Evolutionary conservation across 2,113 vertebrate genomes (phyloP).

Genomic region (Formicarius rufipectus): DNA sequence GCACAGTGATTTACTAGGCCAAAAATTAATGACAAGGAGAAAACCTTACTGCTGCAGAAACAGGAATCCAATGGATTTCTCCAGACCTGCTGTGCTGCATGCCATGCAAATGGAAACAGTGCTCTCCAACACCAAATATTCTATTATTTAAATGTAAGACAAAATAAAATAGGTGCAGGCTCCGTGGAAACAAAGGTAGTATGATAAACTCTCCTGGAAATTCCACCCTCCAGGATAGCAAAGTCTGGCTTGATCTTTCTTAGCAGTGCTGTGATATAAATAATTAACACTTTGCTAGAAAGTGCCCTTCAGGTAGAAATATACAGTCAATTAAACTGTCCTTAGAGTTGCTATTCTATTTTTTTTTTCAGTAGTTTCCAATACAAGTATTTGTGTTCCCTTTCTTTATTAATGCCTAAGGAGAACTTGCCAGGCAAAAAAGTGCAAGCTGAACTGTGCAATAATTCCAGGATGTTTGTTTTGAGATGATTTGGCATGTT

Average conservation of each 20-base stretch:
- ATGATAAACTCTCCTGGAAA: neutral
- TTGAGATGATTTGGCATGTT: neutral
- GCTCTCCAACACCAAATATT: neutral
- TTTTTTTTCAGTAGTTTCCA: neutral
- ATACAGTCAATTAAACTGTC: neutral
- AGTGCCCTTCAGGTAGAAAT: neutral
- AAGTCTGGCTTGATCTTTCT: neutral
- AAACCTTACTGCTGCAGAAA: neutral
- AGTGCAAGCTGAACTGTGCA: neutral
- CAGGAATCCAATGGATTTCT: neutral
- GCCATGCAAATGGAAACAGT: neutral
- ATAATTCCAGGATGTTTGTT: neutral
- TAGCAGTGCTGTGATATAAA: neutral
- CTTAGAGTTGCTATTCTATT: neutral
- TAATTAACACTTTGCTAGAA: constrained; percentile 3
- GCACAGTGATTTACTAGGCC: neutral
- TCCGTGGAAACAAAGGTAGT: neutral
- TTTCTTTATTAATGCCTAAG: neutral
- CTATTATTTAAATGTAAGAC: neutral
- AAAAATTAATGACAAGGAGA: neutral
- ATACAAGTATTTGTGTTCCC: neutral
- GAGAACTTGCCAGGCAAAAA: neutral
- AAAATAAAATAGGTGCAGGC: neutral
- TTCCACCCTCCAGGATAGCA: neutral
- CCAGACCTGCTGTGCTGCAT: neutral